These are phyloP conservation scores for Arenicola marina DNA, from an alignment of 2,888 invertebrate genomes.

Conservation along the genomic window DNA sequence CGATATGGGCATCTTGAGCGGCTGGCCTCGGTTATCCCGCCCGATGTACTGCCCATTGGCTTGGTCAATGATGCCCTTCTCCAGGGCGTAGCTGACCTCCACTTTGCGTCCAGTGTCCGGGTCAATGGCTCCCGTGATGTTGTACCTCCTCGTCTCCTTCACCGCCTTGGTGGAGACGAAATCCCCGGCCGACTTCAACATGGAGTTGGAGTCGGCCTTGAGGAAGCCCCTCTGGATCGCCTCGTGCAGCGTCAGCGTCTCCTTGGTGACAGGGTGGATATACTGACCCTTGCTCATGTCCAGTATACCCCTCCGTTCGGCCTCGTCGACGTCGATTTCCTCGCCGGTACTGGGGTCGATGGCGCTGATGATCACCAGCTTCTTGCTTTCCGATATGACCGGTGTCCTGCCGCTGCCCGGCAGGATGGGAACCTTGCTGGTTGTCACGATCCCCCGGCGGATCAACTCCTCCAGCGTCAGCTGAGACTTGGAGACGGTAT, in stretches of 20 bases:
- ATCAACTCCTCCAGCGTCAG: conserved; percentile 83
- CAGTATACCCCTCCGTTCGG: conserved; percentile 71
- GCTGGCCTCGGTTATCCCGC: conserved; percentile 61
- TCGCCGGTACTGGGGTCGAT: conserved; percentile 84
- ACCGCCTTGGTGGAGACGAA: not conserved
- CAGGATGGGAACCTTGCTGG: conserved; percentile 10
- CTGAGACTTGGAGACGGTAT: conserved; percentile 78
- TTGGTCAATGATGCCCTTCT: conserved; percentile 74
- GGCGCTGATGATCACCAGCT: conserved; percentile 73
- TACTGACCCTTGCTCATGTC: conserved; percentile 28
- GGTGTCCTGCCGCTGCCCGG: conserved; percentile 12
- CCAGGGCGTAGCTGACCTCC: conserved; percentile 70
- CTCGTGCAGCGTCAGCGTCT: conserved; percentile 64
- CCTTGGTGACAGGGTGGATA: conserved; percentile 66
- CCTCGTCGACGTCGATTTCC: conserved; percentile 79
- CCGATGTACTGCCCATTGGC: conserved; percentile 66
- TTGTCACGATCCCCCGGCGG: conserved; percentile 68
- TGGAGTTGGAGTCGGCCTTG: conserved; percentile 7
- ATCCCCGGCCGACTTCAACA: conserved; percentile 10
- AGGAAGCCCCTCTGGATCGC: conserved; percentile 43
- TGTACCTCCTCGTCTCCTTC: conserved; percentile 67
- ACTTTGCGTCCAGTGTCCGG: conserved; percentile 84
- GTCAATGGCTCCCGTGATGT: conserved; percentile 79
- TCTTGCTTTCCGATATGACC: conserved; percentile 49
- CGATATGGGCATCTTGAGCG: conserved; percentile 76